Evolutionary conservation across 2,888 invertebrate genomes (phyloP), one percentile per base, ranked within the genome.

Genomic region (Acanthococcus lagerstroemiae): DNA sequence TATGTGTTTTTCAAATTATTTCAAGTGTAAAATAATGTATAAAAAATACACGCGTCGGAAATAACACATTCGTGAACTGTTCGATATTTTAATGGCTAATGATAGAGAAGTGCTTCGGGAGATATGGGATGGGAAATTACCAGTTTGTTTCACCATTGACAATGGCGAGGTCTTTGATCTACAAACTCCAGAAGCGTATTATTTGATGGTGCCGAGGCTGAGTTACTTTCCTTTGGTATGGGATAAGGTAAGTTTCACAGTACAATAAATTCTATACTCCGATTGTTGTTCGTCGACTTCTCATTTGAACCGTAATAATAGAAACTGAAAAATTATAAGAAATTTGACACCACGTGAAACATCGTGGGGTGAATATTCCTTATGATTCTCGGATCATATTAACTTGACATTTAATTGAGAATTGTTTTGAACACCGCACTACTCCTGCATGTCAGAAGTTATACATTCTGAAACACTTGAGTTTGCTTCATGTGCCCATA

Each of bases 211-310:
- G 21, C 90, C 95, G 48, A 83, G 95, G 74, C 79, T 94, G 70
- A 92, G 90, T 77, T 96, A 96, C 77, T 91, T 96, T 76, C 95
- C 95, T 55, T 80, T 96, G 65, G 92, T 95, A 66, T 92, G 90
- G 26, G 95, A 96, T 74, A 96, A 95, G 84, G 93, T 92, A 76
- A 76, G 74, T 37, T 2, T 37, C 2, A 37, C 1, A n/a, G n/a
- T 37, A 37, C 2, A 37, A n/a, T 37, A 1, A 17, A 30, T 50
- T 30, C n/a, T n/a, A n/a, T n/a, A n/a, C n/a, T n/a, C n/a, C n/a
- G n/a, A n/a, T n/a, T 61, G 9, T 46, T 26, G 1, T 17, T 55
- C 50, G 9, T 50, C 4, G 7, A 19, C 19, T 25, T 9, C 17
- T 17, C 25, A 6, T 26, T 22, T 22, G 7, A 37, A 37, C 7